Base-by-base conservation (phyloP, 2,113 vertebrate species). In the Carassius carassius region DNA sequence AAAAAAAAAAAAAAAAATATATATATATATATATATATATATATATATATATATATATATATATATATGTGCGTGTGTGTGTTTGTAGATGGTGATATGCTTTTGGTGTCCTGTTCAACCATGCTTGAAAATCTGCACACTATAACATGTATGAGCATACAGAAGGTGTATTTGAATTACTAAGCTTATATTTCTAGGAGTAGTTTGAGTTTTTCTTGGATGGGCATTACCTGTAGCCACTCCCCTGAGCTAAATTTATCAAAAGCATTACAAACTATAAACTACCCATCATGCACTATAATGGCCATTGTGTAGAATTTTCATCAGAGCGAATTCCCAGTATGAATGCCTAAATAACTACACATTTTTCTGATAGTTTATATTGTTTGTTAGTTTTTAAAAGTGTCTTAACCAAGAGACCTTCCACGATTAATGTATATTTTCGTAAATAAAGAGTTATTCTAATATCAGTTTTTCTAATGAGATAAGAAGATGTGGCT, bases 401-500 rank as follows among this genome's bases (percentile, higher is more conserved):
- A 58, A 41, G 76, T 12, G 29, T 78, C 25, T 62, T 60, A 56
- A 62, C 76, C 76, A 78, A 78, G 60, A 51, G 82, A 76, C 81
- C 85, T 32, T 73, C 82, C 80, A 69, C 85, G 77, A 75, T 88
- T 85, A 84, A 86, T 83, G 75, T 41, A 63, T 67, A 83, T 89
- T 88, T 89, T 91, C 87, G 91, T 87, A 91, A 90, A 85, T 80
- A 89, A 90, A 88, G 85, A 84, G 82, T 73, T 78, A 91, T 90
- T 87, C 85, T 88, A 87, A 89, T 89, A 87, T 88, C 85, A 56
- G 85, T 81, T 86, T 89, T 90, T 90, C 89, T 88, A 90, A 91
- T 90, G 87, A 90, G 90, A 90, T 92, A 90, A 88, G 87, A 80
- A 90, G 88, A 91, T 88, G 88, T 84, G 85, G 85, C 86, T 87